Percentiles rank a stretch among this genome's conserved stretches.
phyloP scores from a whole-genome alignment of 2,113 vertebrate species.

The Rhea americana region DNA sequence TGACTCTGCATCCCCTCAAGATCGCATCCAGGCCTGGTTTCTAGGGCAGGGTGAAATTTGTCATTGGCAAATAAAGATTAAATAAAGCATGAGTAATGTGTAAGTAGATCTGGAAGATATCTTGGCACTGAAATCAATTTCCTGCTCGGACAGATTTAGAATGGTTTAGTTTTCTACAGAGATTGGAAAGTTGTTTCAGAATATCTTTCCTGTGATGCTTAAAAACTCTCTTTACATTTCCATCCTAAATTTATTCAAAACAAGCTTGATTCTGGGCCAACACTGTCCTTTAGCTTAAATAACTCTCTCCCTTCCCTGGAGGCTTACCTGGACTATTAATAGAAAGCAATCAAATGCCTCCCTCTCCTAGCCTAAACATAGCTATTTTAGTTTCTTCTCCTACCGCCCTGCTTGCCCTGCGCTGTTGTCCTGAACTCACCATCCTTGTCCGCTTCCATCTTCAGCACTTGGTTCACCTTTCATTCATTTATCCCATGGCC shows the following conservation, averaged over 20 bases:
- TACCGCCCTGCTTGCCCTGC: background rate
- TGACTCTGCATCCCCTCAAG: background rate
- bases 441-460: fast-evolving
- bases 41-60: background rate
- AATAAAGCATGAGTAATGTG: constrained; percentile 38
- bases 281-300: constrained; percentile 58
- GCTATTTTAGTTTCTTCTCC: constrained; percentile 14
- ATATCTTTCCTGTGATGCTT: constrained; percentile 71
- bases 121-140: constrained; percentile 31
- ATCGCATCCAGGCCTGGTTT: background rate
- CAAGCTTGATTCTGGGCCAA: constrained; percentile 53
- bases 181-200: constrained; percentile 61
- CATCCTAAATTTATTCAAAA: constrained; percentile 60
- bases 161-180: constrained; percentile 48
- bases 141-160: constrained; percentile 50
- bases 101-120: constrained; percentile 25
- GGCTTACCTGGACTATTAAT: constrained; percentile 27
- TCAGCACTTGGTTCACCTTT: fast-evolving
- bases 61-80: background rate
- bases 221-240: constrained; percentile 35
- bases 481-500: background rate
- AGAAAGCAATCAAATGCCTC: constrained; percentile 21
- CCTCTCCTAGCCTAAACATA: constrained; percentile 41
- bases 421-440: background rate
- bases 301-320: constrained; percentile 54